These are phyloP conservation scores for Marisa cornuarietis DNA, from an alignment of 1,140 invertebrate species.

Conservation along the genomic window DNA sequence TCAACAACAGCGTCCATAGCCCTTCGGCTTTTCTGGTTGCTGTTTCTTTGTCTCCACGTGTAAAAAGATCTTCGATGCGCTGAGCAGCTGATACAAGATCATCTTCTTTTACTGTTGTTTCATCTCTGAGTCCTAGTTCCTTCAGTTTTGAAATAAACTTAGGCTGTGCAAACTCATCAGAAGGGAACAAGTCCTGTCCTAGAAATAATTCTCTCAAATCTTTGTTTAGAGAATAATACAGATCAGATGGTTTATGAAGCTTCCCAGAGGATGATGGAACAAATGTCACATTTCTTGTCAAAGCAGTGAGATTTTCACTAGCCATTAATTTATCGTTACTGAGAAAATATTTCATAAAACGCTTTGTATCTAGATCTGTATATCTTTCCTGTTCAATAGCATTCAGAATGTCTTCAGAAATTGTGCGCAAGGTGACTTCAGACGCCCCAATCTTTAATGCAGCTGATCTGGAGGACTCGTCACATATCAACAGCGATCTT, in stretches of 20 bases:
- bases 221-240: constrained; percentile 21
- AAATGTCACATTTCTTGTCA: constrained; percentile 12
- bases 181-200: constrained; percentile 30
- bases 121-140: constrained; percentile 20
- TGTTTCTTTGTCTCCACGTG: background rate
- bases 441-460: constrained; percentile 12
- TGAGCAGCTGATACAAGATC: constrained; percentile 26
- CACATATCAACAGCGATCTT: background rate
- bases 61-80: background rate
- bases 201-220: constrained; percentile 22
- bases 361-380: background rate
- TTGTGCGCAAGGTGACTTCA: background rate
- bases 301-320: background rate
- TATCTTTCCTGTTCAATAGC: background rate
- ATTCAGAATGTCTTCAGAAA: constrained; percentile 2
- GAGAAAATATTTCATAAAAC: constrained; percentile 24
- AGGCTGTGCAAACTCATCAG: constrained; percentile 3
- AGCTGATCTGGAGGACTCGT: background rate
- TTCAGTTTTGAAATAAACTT: constrained; percentile 11
- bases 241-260: constrained; percentile 1
- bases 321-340: background rate
- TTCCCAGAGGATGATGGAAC: constrained; percentile 6
- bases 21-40: constrained; percentile 13
- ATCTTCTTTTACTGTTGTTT: constrained; percentile 6
- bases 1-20: constrained; percentile 1